Evolutionary conservation across 2,113 vertebrate genomes (phyloP), one percentile per base, ranked within the genome.

Genomic region (Rutilus rutilus): DNA sequence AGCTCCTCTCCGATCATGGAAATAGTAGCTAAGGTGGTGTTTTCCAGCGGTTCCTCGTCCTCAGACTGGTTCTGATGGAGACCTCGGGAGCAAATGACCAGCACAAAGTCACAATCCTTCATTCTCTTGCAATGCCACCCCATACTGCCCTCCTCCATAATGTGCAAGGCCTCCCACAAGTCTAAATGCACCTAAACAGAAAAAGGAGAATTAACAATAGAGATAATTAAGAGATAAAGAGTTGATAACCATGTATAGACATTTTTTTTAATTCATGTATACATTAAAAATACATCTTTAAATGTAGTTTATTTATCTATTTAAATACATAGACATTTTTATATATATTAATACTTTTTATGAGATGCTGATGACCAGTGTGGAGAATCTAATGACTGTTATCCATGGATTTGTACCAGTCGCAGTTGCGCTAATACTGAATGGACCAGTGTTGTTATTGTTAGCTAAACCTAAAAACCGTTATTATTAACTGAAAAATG

Each of bases 81-180:
- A 27, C 93, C 92, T 5, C 11, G 77, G 45, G 95, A 95, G 82
- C 94, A 95, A 6, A 96, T 73, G 50, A 95, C 92, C 75, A 96
- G 82, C 47, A 95, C 88, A 76, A 94, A 95, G 91, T 95, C 93
- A 6, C 93, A 90, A 19, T 95, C 93, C 27, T 65, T 85, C 54
- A 96, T 91, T 74, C 89, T 90, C 9, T 88, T 92, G 87, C 89
- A 93, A 86, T 93, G 59, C 95, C 95, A 96, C 52, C 87, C 83
- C 88, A 95, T 78, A 12, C 39, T 52, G 30, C 95, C 95, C 36
- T 95, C 95, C 83, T 91, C 89, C 14, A 92, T 90, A 15, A 95
- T 54, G 2, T 89, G 86, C 79, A 95, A 90, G 79, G 92, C 89
- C 54, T 96, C 94, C 95, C 95, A 96, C 52, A 95, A 77, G 87